These are phyloP conservation scores for Onychomys arenicola DNA, from an alignment of 2,797 vertebrate species.

Conservation along the genomic window DNA sequence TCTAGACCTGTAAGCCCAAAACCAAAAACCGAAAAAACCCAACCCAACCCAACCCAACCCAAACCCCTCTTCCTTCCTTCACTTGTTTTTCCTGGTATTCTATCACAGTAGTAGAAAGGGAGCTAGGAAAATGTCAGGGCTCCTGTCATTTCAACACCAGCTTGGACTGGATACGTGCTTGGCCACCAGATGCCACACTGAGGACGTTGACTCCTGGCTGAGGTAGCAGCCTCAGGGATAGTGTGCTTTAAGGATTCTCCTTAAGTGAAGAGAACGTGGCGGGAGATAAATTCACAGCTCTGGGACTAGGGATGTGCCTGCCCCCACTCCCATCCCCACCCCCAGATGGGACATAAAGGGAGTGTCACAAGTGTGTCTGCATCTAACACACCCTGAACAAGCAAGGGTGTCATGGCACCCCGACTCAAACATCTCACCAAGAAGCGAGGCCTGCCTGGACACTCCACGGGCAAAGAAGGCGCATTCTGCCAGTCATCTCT, in stretches of 20 bases:
- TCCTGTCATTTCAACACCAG: accelerated
- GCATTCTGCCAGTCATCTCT: accelerated
- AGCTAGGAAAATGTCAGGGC: no score
- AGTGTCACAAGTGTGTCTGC: no score
- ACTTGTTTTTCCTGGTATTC: no score
- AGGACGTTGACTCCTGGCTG: background rate
- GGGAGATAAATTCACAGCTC: background rate
- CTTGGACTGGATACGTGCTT: accelerated
- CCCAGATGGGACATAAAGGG: no score
- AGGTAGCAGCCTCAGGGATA: background rate
- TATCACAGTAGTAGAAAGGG: background rate
- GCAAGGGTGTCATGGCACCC: no score
- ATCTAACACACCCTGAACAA: no score
- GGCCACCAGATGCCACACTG: background rate
- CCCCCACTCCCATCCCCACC: accelerated
- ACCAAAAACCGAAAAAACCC: background rate
- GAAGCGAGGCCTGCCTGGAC: background rate
- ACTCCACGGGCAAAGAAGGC: accelerated
- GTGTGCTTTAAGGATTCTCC: background rate
- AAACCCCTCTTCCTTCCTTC: background rate
- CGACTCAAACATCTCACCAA: background rate
- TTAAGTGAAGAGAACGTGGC: background rate
- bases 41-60: no score
- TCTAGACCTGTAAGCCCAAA: background rate
- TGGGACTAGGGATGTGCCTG: background rate